phyloP scores from a whole-genome alignment of 2,113 vertebrate genomes.

The Hipposideros armiger region DNA sequence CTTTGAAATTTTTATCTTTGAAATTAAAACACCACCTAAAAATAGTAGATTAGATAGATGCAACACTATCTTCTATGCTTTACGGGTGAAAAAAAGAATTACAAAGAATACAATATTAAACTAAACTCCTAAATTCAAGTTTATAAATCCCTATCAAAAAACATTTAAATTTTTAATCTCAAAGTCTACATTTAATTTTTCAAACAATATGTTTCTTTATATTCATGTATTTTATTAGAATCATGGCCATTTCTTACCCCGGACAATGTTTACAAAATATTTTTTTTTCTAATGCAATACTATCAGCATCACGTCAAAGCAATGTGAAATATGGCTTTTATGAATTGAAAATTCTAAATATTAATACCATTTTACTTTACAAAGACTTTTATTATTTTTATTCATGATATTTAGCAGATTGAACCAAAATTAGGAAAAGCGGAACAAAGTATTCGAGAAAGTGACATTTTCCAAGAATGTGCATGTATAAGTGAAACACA shows the following conservation, averaged over 20 bases:
- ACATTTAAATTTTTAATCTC: constrained; percentile 16
- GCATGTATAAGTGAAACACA: constrained; percentile 82
- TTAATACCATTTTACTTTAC: constrained; percentile 65
- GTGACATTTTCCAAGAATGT: constrained; percentile 84
- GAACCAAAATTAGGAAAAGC: constrained; percentile 78
- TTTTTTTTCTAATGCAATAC: constrained; percentile 40
- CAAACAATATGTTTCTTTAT: constrained; percentile 19
- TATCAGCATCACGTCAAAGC: constrained; percentile 63
- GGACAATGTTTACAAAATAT: constrained; percentile 61
- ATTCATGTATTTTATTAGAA: constrained; percentile 53
- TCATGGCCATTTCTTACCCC: constrained; percentile 44
- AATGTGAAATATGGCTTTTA: constrained; percentile 77
- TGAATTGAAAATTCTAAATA: constrained; percentile 77
- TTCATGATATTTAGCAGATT: constrained; percentile 77
- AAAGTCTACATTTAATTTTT: background rate
- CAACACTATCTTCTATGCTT: background rate
- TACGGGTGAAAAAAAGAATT: background rate
- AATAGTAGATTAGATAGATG: background rate
- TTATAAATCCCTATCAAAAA: constrained; percentile 36
- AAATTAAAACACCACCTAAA: background rate
- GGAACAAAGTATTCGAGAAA: constrained; percentile 79
- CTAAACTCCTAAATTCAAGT: constrained; percentile 30
- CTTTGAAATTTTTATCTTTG: background rate
- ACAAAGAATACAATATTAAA: constrained; percentile 29
- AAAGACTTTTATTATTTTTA: constrained; percentile 77